Conservation (phyloP, 2,113 vertebrate genomes). For the Tetrao urogallus region DNA sequence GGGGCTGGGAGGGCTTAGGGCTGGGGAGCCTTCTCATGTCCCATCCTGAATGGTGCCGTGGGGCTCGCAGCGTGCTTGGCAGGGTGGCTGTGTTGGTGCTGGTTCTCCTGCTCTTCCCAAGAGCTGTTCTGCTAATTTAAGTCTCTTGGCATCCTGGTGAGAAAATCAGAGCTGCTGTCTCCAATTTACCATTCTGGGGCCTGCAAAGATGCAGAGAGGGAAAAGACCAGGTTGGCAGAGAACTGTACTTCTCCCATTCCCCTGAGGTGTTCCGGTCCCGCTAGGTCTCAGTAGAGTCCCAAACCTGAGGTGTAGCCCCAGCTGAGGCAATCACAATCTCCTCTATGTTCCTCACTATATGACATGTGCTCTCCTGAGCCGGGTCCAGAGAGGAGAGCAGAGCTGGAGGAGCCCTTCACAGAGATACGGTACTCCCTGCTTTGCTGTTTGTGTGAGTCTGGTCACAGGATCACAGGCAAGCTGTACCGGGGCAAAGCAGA, state of each 20-base stretch:
- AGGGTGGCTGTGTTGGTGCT: neutral
- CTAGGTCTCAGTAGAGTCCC: neutral
- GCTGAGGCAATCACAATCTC: fast-evolving
- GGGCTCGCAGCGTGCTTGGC: neutral
- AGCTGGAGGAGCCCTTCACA: neutral
- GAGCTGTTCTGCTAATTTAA: neutral
- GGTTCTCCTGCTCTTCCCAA: neutral
- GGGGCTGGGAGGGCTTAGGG: neutral
- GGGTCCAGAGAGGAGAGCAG: neutral
- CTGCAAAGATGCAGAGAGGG: neutral
- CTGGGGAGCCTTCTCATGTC: neutral
- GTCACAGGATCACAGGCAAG: neutral
- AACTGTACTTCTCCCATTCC: neutral
- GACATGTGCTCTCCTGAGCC: fast-evolving
- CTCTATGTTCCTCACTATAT: neutral
- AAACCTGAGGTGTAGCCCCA: neutral
- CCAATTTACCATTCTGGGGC: neutral
- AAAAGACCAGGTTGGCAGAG: neutral
- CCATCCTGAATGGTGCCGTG: too few relatives aligned
- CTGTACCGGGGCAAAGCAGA: neutral
- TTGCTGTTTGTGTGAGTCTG: neutral
- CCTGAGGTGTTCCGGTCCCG: neutral
- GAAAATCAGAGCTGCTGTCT: neutral
- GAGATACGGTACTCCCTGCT: neutral
- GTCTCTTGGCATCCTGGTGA: neutral